phyloP scores from a whole-genome alignment of 1,140 invertebrate genomes.

The Carposina sasakii region DNA sequence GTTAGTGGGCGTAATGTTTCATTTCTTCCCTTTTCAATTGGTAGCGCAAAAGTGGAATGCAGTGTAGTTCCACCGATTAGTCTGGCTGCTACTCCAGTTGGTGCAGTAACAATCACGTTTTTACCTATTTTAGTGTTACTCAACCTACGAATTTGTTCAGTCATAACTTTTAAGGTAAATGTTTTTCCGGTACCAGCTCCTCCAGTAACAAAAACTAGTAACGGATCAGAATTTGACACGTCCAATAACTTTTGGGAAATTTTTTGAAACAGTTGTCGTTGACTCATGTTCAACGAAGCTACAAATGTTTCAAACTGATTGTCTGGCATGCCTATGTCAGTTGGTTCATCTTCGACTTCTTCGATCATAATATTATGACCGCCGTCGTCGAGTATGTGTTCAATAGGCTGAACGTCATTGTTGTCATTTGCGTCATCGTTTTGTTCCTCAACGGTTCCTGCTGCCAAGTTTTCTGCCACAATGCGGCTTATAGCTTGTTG shows the following conservation, averaged over 20 bases:
- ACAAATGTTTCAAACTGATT: slow-evolving; percentile 15
- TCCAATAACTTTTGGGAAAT: slow-evolving; percentile 16
- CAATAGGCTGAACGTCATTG: neutral
- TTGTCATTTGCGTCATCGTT: neutral
- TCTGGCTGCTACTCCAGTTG: slow-evolving; percentile 42
- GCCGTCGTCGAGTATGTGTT: neutral
- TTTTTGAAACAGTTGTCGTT: slow-evolving; percentile 20
- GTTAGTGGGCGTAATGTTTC: slow-evolving; percentile 34
- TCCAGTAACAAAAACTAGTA: slow-evolving; percentile 26
- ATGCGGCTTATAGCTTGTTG: slow-evolving; percentile 1
- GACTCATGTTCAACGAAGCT: slow-evolving; percentile 21
- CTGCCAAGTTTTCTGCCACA: slow-evolving; percentile 1
- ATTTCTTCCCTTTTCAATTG: slow-evolving; percentile 45
- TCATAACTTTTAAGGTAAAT: slow-evolving; percentile 34
- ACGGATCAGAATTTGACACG: slow-evolving; percentile 5
- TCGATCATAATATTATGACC: slow-evolving; percentile 35
- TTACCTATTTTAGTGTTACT: slow-evolving; percentile 19
- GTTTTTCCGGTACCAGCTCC: slow-evolving; percentile 45
- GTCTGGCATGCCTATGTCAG: slow-evolving; percentile 15
- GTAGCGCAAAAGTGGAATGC: slow-evolving; percentile 38
- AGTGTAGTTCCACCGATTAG: slow-evolving; percentile 35
- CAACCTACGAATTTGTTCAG: neutral
- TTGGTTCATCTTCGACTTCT: slow-evolving; percentile 21
- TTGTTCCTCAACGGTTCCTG: neutral
- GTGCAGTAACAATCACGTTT: slow-evolving; percentile 29